Evolutionary conservation across 2,888 invertebrate species (phyloP).

Genomic region (Euzophera pinguis): DNA sequence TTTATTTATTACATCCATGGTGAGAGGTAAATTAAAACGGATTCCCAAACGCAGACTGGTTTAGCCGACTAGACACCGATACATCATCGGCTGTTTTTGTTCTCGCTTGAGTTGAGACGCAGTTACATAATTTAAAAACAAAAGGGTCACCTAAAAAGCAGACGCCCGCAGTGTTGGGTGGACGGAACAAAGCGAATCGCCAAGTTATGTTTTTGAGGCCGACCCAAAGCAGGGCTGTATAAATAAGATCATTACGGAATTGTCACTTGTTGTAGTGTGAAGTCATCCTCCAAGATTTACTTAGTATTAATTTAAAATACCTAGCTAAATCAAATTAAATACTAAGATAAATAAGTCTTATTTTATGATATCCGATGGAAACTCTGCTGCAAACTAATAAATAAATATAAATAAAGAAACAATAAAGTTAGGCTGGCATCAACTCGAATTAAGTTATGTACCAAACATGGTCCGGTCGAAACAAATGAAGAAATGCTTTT

Average conservation of each 20-base stretch:
- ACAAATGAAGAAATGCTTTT: too few relatives aligned
- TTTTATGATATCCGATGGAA: too few relatives aligned
- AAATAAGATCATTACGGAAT: neutral
- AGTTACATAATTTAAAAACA: conserved; percentile 72
- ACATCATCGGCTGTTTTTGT: conserved; percentile 57
- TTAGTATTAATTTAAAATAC: too few relatives aligned
- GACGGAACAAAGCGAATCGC: conserved; percentile 58
- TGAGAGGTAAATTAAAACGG: conserved; percentile 11
- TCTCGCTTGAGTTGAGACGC: conserved; percentile 39
- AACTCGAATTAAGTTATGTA: too few relatives aligned
- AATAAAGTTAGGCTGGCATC: too few relatives aligned
- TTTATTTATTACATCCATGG: too few relatives aligned
- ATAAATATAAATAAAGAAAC: too few relatives aligned
- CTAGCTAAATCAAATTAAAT: too few relatives aligned
- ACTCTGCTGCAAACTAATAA: too few relatives aligned
- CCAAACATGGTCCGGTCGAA: too few relatives aligned
- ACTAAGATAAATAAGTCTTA: too few relatives aligned
- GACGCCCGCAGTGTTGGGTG: conserved; percentile 55
- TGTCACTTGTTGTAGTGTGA: conserved; percentile 20
- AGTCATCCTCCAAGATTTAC: too few relatives aligned
- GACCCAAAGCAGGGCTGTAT: conserved; percentile 7
- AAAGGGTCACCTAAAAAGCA: conserved; percentile 59
- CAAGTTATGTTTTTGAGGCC: conserved; percentile 55
- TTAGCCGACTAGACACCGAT: conserved; percentile 43
- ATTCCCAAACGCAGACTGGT: conserved; percentile 26